Evolutionary conservation across 2,888 invertebrate genomes (phyloP).

Genomic region (Anthrax anthrax): DNA sequence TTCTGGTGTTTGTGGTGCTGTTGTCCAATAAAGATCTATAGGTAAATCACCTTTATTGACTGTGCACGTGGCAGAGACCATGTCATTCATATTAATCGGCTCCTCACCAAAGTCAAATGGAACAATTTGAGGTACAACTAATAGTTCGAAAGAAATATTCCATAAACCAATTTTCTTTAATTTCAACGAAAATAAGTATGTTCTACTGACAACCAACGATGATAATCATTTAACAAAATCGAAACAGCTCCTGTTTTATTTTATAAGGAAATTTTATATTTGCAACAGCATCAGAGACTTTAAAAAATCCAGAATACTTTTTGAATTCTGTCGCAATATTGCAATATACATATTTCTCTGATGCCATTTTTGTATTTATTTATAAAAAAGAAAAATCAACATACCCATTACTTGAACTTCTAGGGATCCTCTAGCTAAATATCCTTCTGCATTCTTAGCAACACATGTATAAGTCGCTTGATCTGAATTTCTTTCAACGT

Average conservation of each 20-base stretch:
- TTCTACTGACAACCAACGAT: background rate
- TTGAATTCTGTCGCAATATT: too few relatives aligned
- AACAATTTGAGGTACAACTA: conserved; percentile 67
- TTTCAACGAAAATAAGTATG: too few relatives aligned
- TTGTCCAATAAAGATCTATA: conserved; percentile 55
- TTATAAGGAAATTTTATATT: too few relatives aligned
- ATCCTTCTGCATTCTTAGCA: conserved; percentile 81
- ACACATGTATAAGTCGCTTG: conserved; percentile 91
- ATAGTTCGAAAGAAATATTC: too few relatives aligned
- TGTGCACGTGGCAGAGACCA: conserved; percentile 56
- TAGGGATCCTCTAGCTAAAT: conserved; percentile 72
- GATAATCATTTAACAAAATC: too few relatives aligned
- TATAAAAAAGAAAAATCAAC: conserved; percentile 28
- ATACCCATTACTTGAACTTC: conserved; percentile 96
- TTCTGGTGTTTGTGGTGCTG: too few relatives aligned
- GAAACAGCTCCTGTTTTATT: too few relatives aligned
- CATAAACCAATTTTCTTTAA: background rate
- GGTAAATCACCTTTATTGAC: conserved; percentile 68
- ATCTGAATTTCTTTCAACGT: conserved; percentile 82
- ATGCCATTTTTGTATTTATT: too few relatives aligned
- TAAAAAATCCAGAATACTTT: too few relatives aligned
- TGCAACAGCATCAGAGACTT: too few relatives aligned
- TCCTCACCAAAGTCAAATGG: conserved; percentile 64
- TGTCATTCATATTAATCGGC: conserved; percentile 61
- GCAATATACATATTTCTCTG: too few relatives aligned